These are phyloP conservation scores for Drosophila sordidula DNA, from an alignment of 2,888 invertebrate species.

Conservation along the genomic window DNA sequence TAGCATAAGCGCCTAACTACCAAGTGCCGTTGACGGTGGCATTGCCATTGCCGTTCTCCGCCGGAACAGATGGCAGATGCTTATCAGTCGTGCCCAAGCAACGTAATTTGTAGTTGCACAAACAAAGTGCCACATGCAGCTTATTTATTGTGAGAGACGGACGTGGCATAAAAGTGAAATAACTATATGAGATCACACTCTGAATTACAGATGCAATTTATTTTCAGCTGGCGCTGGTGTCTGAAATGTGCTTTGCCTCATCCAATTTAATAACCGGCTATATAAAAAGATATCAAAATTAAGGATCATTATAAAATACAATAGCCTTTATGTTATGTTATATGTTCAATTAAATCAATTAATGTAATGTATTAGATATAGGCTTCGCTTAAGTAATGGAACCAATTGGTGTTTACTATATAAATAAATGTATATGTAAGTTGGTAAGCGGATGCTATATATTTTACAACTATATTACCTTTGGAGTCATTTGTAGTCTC, in stretches of 20 bases:
- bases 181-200: conserved; percentile 51
- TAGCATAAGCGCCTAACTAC: background rate
- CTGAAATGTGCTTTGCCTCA: background rate
- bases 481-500: too few relatives aligned
- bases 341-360: too few relatives aligned
- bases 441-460: too few relatives aligned
- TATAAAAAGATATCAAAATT: background rate
- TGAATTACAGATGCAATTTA: conserved; percentile 55
- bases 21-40: too few relatives aligned
- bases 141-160: conserved; percentile 54
- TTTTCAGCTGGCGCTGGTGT: conserved; percentile 22
- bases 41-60: background rate
- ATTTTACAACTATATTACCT: too few relatives aligned
- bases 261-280: background rate
- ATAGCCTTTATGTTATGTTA: too few relatives aligned
- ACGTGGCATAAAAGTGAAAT: conserved; percentile 34
- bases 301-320: too few relatives aligned
- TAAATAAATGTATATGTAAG: too few relatives aligned
- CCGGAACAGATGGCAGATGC: conserved; percentile 21
- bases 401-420: too few relatives aligned
- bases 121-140: conserved; percentile 66
- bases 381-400: too few relatives aligned
- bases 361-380: too few relatives aligned
- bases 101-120: conserved; percentile 67
- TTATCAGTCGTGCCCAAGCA: conserved; percentile 56